These are phyloP conservation scores for Pseudachorutes palmiensis DNA, from an alignment of 1,140 invertebrate species.

Conservation along the genomic window DNA sequence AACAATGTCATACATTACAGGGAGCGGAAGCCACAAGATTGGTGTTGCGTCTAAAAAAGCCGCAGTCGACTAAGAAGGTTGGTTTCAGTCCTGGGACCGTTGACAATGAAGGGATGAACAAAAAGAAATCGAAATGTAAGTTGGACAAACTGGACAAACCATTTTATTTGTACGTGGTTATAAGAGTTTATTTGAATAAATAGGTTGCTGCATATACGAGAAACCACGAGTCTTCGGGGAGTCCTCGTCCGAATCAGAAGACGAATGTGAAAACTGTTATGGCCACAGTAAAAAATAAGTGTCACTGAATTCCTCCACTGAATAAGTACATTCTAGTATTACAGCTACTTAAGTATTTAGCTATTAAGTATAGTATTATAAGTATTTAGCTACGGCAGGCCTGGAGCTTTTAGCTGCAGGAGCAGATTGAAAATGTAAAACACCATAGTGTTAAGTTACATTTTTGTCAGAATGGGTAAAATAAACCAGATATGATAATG, in stretches of 20 bases:
- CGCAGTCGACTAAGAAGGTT: constrained; percentile 65
- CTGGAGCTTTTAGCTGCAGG: too few species aligned
- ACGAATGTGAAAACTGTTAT: constrained; percentile 76
- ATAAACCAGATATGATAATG: too few species aligned
- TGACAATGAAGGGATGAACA: constrained; percentile 85
- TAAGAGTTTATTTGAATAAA: constrained; percentile 25
- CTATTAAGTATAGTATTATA: too few species aligned
- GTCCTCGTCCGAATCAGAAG: constrained; percentile 67
- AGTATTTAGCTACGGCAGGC: too few species aligned
- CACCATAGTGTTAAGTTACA: too few species aligned
- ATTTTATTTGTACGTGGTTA: neutral
- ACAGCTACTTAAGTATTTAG: too few species aligned
- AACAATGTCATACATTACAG: too few species aligned
- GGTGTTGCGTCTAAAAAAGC: constrained; percentile 59
- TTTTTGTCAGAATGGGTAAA: too few species aligned
- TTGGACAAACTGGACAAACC: neutral
- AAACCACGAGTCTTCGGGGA: constrained; percentile 70
- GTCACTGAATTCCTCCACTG: too few species aligned
- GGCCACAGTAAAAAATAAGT: constrained; percentile 39
- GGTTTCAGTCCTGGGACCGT: constrained; percentile 78
- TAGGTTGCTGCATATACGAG: constrained; percentile 79
- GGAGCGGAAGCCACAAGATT: too few species aligned
- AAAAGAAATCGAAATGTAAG: constrained; percentile 90
- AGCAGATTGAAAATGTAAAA: too few species aligned
- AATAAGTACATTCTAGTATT: too few species aligned